phyloP scores from a whole-genome alignment of 2,888 invertebrate genomes.

The Eustalomyia histrio region DNA sequence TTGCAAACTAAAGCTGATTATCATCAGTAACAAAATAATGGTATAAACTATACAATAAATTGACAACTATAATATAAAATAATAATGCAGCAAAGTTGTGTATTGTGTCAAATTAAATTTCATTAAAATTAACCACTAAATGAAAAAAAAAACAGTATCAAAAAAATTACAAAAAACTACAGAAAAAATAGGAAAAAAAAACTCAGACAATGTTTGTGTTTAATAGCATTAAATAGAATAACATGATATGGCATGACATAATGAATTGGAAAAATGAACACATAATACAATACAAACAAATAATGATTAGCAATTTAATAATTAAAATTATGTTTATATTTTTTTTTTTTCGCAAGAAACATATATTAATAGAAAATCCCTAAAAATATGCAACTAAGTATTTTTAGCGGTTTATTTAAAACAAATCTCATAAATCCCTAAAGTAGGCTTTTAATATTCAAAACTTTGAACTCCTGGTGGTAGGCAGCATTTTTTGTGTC shows the following conservation, averaged over 20 bases:
- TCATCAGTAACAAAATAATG: constrained; percentile 51
- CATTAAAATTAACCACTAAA: constrained; percentile 54
- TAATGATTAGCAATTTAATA: not conserved
- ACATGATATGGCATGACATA: constrained; percentile 20
- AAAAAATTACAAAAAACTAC: not conserved
- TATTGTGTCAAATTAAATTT: constrained; percentile 57
- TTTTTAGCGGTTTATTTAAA: too few species aligned
- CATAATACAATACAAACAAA: not conserved
- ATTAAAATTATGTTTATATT: constrained; percentile 18
- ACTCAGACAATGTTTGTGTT: constrained; percentile 19
- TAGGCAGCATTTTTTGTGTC: too few species aligned
- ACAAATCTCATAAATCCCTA: too few species aligned
- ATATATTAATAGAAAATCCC: too few species aligned
- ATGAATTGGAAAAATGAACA: constrained; percentile 25
- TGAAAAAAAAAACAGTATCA: constrained; percentile 1
- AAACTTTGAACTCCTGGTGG: too few species aligned
- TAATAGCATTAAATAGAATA: constrained; percentile 34
- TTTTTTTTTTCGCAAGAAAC: not conserved
- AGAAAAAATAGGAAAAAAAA: not conserved
- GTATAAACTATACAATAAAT: constrained; percentile 29
- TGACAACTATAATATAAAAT: not conserved
- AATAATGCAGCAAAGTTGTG: constrained; percentile 33
- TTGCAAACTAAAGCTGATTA: constrained; percentile 60
- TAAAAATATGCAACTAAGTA: too few species aligned
- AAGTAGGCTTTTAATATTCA: too few species aligned